Evolutionary conservation across 2,888 invertebrate genomes (phyloP).

Genomic region (Odontothrips loti): DNA sequence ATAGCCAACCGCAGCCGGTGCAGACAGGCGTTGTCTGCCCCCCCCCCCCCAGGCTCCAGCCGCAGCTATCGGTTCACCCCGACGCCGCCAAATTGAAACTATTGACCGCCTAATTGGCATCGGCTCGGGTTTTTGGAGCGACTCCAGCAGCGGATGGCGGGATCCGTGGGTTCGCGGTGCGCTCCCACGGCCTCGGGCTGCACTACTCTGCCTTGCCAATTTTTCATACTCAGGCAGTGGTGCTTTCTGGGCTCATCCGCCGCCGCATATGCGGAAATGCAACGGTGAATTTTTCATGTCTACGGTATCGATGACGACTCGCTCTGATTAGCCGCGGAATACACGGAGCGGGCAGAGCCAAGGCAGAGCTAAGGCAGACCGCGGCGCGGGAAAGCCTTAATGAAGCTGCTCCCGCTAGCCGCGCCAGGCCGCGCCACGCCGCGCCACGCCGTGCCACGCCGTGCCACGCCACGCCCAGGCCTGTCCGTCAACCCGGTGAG

Average conservation of each 20-base stretch:
- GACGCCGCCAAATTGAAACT: background rate
- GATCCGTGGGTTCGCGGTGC: background rate
- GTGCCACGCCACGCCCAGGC: too few relatives aligned
- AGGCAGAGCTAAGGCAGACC: too few relatives aligned
- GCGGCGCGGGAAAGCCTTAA: too few relatives aligned
- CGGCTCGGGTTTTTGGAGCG: background rate
- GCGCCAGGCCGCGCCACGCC: background rate
- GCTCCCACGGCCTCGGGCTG: background rate
- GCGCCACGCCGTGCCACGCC: background rate
- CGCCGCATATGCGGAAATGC: background rate
- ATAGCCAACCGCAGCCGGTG: too few relatives aligned
- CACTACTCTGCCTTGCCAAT: background rate
- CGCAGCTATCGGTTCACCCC: background rate
- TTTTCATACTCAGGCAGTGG: background rate
- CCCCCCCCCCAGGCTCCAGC: background rate
- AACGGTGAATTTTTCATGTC: background rate
- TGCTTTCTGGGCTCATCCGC: too few relatives aligned
- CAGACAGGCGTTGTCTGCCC: background rate
- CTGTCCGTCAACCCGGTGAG: too few relatives aligned
- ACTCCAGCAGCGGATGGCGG: background rate
- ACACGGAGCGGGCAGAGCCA: too few relatives aligned
- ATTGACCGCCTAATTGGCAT: background rate
- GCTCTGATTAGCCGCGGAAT: background rate
- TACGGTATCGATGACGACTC: background rate
- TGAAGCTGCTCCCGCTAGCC: background rate